Evolutionary conservation across 2,113 vertebrate species (phyloP), one percentile per base, ranked within the genome.

Genomic region (Rhinopithecus roxellana): DNA sequence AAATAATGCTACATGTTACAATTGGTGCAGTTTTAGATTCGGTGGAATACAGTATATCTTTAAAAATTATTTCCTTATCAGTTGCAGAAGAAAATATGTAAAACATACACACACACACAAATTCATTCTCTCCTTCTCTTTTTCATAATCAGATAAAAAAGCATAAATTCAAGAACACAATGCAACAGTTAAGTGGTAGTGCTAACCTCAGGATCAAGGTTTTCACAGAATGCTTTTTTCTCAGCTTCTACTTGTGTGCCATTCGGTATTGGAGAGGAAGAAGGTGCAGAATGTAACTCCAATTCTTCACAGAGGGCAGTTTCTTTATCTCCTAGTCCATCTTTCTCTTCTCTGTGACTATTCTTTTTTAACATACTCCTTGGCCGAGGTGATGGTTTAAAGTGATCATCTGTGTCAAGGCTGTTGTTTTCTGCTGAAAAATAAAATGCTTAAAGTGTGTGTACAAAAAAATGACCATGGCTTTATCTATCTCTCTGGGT

Each of bases 341-440:
- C 97, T 78, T 96, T 92, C 52, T 98, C 98, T 22, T 97, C 96
- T 10, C 40, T 2, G 1, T 81, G 98, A 87, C 25, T 94, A 35
- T 77, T 98, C 94, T 98, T 96, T 81, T 94, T 98, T 35, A 98
- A 84, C 32, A 98, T 40, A 72, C 90, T 98, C 97, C 99, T 98
- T 67, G 99, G 98, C 38, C 98, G 98, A 93, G 99, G 99, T 96
- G 97, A 99, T 89, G 99, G 99, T 97, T 96, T 99, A 1, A 98
- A 98, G 23, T 95, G 97, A 77, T 97, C 98, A 77, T 97, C 98
- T 45, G 98, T 92, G 20, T 93, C 48, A 83, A 94, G 48, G 87
- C 93, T 84, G 61, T 89, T 95, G 83, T 93, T 95, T 92, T 97
- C 97, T 97, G 90, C 95, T 98, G 74, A 96, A 97, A 93, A 97